phyloP scores from a whole-genome alignment of 1,140 invertebrate genomes.

The Penaeus vannamei region DNA sequence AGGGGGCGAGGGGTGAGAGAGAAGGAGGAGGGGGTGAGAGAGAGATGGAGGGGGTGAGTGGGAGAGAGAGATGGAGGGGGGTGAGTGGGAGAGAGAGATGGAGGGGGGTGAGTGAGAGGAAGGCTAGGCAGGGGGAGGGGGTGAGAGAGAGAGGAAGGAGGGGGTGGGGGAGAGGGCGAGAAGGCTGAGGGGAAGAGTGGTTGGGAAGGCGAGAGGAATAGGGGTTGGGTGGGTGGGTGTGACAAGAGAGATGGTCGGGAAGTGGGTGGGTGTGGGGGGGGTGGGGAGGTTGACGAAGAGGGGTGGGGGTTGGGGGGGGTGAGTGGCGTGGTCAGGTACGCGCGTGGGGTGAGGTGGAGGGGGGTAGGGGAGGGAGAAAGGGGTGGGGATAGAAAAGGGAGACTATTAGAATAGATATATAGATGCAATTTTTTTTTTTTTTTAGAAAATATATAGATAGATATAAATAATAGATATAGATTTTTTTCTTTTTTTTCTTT shows the following conservation, averaged over 20 bases:
- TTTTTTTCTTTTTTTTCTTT: too few relatives aligned
- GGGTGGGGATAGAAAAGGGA: too few relatives aligned
- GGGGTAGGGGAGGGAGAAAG: too few relatives aligned
- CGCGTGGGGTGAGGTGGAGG: too few relatives aligned
- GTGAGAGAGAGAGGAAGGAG: neutral
- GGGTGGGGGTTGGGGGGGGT: neutral
- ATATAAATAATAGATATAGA: too few relatives aligned
- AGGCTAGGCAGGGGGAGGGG: neutral
- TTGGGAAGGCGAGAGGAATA: neutral
- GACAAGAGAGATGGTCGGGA: neutral
- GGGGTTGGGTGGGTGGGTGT: neutral
- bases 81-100: neutral
- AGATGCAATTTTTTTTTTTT: too few relatives aligned
- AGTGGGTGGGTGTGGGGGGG: neutral
- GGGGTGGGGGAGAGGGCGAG: neutral
- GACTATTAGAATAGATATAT: too few relatives aligned
- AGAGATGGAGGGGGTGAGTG: neutral
- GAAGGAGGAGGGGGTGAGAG: neutral
- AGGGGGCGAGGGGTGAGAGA: neutral
- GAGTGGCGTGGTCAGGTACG: conserved; percentile 5
- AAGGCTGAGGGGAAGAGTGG: neutral
- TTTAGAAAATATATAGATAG: too few relatives aligned
- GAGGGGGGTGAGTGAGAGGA: neutral
- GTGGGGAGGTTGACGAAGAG: too few relatives aligned
- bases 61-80: neutral